Evolutionary conservation across 1,140 invertebrate genomes (phyloP), one percentile per base, ranked within the genome.

Genomic region (Calliopsis andreniformis): DNA sequence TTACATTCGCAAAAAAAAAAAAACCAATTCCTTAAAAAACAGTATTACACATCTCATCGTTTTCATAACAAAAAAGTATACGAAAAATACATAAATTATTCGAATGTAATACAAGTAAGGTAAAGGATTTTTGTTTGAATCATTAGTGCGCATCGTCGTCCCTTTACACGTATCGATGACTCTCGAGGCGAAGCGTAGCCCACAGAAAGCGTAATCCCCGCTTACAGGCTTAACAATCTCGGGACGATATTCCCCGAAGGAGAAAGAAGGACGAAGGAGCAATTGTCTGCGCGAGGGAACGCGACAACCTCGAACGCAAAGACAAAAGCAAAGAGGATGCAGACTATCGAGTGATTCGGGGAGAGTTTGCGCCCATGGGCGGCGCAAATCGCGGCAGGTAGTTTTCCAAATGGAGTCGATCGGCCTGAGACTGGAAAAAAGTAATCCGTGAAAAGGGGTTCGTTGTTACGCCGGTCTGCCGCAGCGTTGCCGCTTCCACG

Each of bases 381-480:
- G 56, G 62, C 45, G 68, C 79, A 64, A 78, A 56, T 78, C 61
- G 43, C 64, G 39, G 58, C 76, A 78, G 71, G 69, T 73, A 78
- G 81, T 78, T 83, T 83, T 70, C 80, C 76, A 83, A 83, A 82
- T 75, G 66, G 69, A 83, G 76, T 61, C 49, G 42, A 73, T 77
- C 79, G 62, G 42, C 30, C 47, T 62, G 73, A 78, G 69, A 81
- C 51, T 73, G 79, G 69, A 66, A 78, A 73, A 84, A 83, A 84
- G 80, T 83, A 79, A 83, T 70, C 77, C 77, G 72, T 83, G 82
- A 84, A 84, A 84, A 85, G 68, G 83, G 77, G 72, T 79, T 85
- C 79, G 71, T 76, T 66, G 79, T 79, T 80, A 69, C 78, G 70
- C 62, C 61, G 67, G 61, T 82, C 39, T 55, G 71, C 23, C 42